phyloP scores from a whole-genome alignment of 1,140 invertebrate species.

The Glossosoma conforme region DNA sequence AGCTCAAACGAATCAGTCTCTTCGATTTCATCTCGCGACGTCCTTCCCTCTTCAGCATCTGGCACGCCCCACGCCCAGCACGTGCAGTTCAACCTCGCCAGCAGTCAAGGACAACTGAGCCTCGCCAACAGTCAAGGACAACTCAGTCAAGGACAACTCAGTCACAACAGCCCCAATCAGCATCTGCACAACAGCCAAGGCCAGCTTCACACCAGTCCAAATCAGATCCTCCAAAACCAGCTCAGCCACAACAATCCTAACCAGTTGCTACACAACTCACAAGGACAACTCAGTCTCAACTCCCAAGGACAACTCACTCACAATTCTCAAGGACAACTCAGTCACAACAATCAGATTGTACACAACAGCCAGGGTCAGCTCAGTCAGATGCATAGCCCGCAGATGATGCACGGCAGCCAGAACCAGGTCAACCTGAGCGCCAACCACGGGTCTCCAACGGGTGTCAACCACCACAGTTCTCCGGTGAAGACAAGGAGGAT shows the following conservation, averaged over 20 bases:
- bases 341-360: neutral
- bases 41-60: conserved; percentile 5
- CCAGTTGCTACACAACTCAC: neutral
- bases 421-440: conserved; percentile 13
- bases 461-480: conserved; percentile 27
- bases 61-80: conserved; percentile 13
- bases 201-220: neutral
- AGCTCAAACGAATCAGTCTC: conserved; percentile 72
- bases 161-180: too few species aligned
- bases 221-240: neutral
- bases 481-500: conserved; percentile 27
- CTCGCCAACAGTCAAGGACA: conserved; percentile 12
- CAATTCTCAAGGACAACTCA: conserved; percentile 1
- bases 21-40: conserved; percentile 51
- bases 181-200: conserved; percentile 3
- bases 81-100: conserved; percentile 3
- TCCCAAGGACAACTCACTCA: neutral
- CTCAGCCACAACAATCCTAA: neutral
- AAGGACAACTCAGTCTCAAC: neutral
- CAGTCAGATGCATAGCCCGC: neutral
- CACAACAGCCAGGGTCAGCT: neutral
- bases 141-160: neutral
- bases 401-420: conserved; percentile 5
- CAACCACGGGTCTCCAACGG: conserved; percentile 17
- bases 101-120: conserved; percentile 14